Evolutionary conservation across 2,888 invertebrate species (phyloP), one percentile per base, ranked within the genome.

Genomic region (Oscheius onirici): DNA sequence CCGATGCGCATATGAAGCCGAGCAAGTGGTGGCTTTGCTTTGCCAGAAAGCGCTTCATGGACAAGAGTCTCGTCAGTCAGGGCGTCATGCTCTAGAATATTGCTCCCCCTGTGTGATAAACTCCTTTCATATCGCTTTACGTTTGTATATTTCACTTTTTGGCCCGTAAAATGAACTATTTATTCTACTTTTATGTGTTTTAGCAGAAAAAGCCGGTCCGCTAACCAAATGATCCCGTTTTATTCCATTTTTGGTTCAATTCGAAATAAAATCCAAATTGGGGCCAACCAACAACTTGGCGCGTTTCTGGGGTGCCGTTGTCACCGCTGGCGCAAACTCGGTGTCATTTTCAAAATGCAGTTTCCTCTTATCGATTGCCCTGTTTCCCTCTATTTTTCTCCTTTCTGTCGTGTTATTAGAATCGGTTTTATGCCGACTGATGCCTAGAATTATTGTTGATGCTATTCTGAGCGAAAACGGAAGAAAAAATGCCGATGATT

Each of bases 21-120:
- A 95, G 94, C 88, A 99, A 99, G 88, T 99, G 99, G 99, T 99
- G 99, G 99, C 90, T 97, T 70, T 99, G 99, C 88, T 99, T 99
- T 90, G 93, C 96, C 34, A 96, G 96, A 88, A 95, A 96, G 92
- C 96, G 95, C 91, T 99, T 99, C 89, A 97, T 99, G 97, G 99
- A 99, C 89, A 97, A 97, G 88, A 95, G 95, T 34, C 90, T 99
- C 34, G 93, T 94, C 41, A 94, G 92, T 0, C 95, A 94, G 1
- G 95, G 95, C 43, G 80, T 81, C 28, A 73, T 67, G 20, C 74
- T 34, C 34, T 34, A 34, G 8, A 34, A 8, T 6, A 34, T 6
- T 8, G 8, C 34, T 34, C n/a, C n/a, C n/a, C n/a, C n/a, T n/a
- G n/a, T 83, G 49, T 83, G 66, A 77, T 49, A 28, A 2, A 17